Evolutionary conservation across 1,140 invertebrate genomes (phyloP), one percentile per base, ranked within the genome.

Genomic region (Apis dorsata): DNA sequence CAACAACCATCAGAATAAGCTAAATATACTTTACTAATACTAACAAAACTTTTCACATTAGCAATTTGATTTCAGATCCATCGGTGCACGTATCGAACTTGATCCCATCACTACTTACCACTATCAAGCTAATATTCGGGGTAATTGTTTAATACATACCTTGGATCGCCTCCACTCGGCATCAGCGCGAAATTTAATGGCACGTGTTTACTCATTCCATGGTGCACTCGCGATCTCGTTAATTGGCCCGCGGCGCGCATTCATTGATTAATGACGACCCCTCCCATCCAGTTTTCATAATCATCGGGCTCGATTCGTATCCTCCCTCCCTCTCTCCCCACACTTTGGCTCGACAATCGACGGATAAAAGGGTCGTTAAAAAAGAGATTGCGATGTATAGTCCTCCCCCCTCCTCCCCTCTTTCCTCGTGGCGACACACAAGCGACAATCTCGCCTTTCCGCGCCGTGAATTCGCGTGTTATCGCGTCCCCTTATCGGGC

Each of bases 201-300:
- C 63, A 81, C 76, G 62, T 86, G 79, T 87, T 87, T 84, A 78
- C 74, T 77, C 81, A 66, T 86, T 85, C 62, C 78, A 55, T 44
- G 34, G 72, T 70, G 24, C 80, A 57, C 28, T 79, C 49, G 68
- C 77, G 78, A 86, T 77, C 79, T 73, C 75, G 68, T 86, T 88
- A 88, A 88, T 88, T 86, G 81, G 75, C 85, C 62, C 68, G 51
- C 70, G 62, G 44, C 75, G 79, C 49, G 82, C 59, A 65, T 75
- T 85, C 85, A 83, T 85, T 85, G 83, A 88, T 88, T 88, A 88
- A 88, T 72, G 77, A 71, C 71, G 78, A 74, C 57, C 72, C 80
- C 72, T 79, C 76, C 59, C 63, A 74, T 68, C 59, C 71, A 55
- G 65, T 84, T 86, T 86, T 79, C 85, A 72, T 88, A 84, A 88